These are phyloP conservation scores for Gnathonemus longibarbis DNA, from an alignment of 2,113 vertebrate species.

Conservation along the genomic window DNA sequence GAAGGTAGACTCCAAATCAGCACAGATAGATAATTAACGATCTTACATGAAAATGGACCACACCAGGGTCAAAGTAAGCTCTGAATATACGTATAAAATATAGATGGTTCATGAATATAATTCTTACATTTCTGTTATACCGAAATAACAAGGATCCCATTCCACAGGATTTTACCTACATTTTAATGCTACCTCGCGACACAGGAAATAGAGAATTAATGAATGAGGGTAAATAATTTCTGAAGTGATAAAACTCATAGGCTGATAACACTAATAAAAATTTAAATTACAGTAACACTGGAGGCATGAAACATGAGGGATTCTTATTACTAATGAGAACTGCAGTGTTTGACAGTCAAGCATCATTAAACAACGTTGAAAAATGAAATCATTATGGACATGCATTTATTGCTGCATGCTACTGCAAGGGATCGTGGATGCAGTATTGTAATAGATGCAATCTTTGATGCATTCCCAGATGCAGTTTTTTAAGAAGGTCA, in stretches of 20 bases:
- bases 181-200: not conserved
- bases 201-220: not conserved
- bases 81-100: not conserved
- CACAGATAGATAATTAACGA: not conserved
- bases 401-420: not conserved
- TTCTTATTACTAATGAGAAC: not conserved
- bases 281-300: not conserved
- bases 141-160: not conserved
- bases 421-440: not conserved
- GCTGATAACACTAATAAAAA: not conserved
- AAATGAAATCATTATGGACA: not conserved
- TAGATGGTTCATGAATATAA: not conserved
- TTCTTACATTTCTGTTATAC: not conserved
- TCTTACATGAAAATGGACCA: not conserved
- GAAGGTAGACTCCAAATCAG: not conserved
- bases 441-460: not conserved
- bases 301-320: not conserved
- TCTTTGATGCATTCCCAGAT: not conserved
- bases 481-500: not conserved
- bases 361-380: not conserved
- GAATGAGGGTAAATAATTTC: not conserved
- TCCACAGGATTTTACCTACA: not conserved
- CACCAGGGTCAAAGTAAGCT: not conserved
- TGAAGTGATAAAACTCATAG: not conserved
- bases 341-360: not conserved